These are phyloP conservation scores for Prolemur simus DNA, from an alignment of 2,113 vertebrate genomes.

Conservation along the genomic window DNA sequence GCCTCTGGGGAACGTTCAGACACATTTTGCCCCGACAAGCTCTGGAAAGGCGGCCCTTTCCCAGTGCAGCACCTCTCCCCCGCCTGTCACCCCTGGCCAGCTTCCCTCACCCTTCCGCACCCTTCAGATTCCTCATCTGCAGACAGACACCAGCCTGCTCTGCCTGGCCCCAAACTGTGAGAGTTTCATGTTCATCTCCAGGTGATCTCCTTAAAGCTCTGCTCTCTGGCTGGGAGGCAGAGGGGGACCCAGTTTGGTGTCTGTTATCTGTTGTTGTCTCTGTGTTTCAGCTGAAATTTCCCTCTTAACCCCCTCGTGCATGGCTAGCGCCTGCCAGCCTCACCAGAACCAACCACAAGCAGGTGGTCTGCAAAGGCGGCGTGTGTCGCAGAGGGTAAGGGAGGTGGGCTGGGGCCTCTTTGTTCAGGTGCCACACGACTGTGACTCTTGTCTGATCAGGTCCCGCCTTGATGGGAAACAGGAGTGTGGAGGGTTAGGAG, in stretches of 20 bases:
- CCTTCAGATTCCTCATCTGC: neutral
- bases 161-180: neutral
- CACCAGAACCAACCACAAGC: fast-evolving
- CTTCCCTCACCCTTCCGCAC: too few species aligned
- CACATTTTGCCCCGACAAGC: neutral
- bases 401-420: neutral
- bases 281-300: neutral
- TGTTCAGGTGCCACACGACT: neutral
- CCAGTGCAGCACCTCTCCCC: fast-evolving
- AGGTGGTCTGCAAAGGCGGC: neutral
- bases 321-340: neutral
- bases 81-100: too few species aligned
- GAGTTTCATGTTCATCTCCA: neutral
- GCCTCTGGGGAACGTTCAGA: neutral
- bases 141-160: neutral
- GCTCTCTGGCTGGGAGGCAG: neutral
- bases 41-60: neutral
- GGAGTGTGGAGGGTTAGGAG: neutral
- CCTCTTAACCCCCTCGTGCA: neutral
- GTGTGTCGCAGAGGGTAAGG: neutral
- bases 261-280: neutral
- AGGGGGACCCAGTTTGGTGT: neutral
- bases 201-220: neutral
- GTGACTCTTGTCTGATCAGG: neutral
- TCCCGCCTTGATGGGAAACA: neutral